Conservation (phyloP, 1,140 invertebrate species). For the Pomacea maculata region DNA sequence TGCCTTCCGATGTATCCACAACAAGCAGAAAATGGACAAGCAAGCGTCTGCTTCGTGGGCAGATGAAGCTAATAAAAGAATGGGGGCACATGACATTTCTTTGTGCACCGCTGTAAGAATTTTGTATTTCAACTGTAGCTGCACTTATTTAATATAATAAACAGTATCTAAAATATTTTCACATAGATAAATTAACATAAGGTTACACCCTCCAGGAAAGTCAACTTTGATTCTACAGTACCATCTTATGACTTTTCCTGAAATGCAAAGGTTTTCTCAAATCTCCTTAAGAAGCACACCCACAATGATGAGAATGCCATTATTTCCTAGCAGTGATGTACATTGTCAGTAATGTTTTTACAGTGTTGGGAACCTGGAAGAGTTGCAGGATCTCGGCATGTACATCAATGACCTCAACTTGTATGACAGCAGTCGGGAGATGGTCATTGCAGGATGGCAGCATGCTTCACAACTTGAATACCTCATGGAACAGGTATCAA, state of each 20-base stretch:
- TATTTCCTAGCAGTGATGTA: background rate
- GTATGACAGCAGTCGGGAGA: slow-evolving; percentile 83
- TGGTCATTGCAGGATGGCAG: slow-evolving; percentile 87
- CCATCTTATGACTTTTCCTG: no score
- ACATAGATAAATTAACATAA: no score
- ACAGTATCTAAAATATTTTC: no score
- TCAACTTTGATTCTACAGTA: no score
- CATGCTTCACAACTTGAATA: slow-evolving; percentile 76
- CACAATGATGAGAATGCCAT: background rate
- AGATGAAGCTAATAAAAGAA: slow-evolving; percentile 83
- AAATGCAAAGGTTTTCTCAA: no score
- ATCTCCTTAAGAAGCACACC: background rate
- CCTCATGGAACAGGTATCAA: slow-evolving; percentile 57
- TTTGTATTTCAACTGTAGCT: no score
- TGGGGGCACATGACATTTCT: slow-evolving; percentile 83
- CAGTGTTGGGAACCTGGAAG: slow-evolving; percentile 85
- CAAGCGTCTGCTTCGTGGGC: slow-evolving; percentile 73
- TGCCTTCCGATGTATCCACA: background rate
- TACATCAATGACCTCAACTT: slow-evolving; percentile 87
- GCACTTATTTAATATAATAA: no score
- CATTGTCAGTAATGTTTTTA: slow-evolving; percentile 27
- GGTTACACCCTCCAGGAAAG: no score
- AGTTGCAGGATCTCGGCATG: slow-evolving; percentile 79
- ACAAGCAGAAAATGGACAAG: background rate
- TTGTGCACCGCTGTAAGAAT: slow-evolving; percentile 82